Conservation (phyloP, 2,888 invertebrate species). For the Drosophila infuscata region DNA sequence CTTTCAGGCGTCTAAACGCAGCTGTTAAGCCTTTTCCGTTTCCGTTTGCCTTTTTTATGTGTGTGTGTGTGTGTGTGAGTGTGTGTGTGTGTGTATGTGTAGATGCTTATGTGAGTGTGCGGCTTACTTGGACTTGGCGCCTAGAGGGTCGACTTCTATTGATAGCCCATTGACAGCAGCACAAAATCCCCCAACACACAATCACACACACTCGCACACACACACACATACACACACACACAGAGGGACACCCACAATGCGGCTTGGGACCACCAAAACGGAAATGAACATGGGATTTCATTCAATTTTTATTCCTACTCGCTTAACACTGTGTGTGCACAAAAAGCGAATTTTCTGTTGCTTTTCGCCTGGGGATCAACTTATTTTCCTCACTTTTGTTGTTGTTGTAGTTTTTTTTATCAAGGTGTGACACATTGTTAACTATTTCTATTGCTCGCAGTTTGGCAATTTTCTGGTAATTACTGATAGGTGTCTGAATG, state of each 20-base stretch:
- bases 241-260: conserved; percentile 21
- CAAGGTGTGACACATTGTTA: conserved; percentile 45
- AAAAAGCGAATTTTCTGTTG: conserved; percentile 31
- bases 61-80: conserved; percentile 3
- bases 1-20: conserved; percentile 68
- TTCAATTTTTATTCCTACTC: conserved; percentile 57
- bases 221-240: conserved; percentile 14
- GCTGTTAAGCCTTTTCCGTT: conserved; percentile 81
- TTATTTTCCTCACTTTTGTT: conserved; percentile 14
- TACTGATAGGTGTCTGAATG: conserved; percentile 46
- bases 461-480: conserved; percentile 72
- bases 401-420: background rate
- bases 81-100: background rate
- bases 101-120: conserved; percentile 22
- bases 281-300: conserved; percentile 68
- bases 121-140: conserved; percentile 67
- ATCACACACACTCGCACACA: conserved; percentile 8
- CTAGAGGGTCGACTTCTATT: conserved; percentile 64
- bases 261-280: conserved; percentile 48
- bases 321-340: conserved; percentile 22
- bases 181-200: conserved; percentile 19
- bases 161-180: conserved; percentile 67
- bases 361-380: conserved; percentile 20
- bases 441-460: conserved; percentile 39
- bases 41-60: conserved; percentile 63